Conservation (phyloP, 1,140 invertebrate genomes). For the Plutomurus gul region DNA sequence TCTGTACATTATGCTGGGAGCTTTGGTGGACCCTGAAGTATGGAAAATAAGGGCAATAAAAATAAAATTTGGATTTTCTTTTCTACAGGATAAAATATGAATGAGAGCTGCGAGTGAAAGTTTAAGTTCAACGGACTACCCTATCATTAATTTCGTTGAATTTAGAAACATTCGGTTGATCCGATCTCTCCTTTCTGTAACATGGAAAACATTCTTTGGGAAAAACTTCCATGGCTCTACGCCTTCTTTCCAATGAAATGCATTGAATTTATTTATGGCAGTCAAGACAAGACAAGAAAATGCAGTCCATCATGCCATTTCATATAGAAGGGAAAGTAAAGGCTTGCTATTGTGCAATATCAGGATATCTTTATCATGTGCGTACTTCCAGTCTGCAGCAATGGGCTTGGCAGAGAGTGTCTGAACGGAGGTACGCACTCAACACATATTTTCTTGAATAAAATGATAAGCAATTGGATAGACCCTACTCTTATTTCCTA, state of each 20-base stretch:
- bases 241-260: neutral
- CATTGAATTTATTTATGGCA: conserved; percentile 4
- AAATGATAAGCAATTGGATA: neutral
- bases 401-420: too few species aligned
- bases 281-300: conserved; percentile 17
- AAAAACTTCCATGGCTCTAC: too few species aligned
- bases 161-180: neutral
- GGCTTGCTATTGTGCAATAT: neutral
- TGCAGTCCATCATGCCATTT: neutral
- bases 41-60: neutral
- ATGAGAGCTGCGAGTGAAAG: neutral
- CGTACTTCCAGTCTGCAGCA: too few species aligned
- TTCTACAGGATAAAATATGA: neutral
- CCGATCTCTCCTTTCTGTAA: neutral
- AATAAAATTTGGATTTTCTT: neutral
- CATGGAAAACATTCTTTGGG: neutral
- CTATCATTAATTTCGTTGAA: conserved; percentile 9
- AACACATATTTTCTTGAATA: neutral
- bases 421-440: neutral
- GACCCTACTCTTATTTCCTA: neutral
- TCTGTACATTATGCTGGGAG: neutral
- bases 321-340: neutral
- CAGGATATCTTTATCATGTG: neutral
- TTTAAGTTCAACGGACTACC: conserved; percentile 17
- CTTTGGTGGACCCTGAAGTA: neutral